phyloP scores from a whole-genome alignment of 2,113 vertebrate species.

The Clarias gariepinus region DNA sequence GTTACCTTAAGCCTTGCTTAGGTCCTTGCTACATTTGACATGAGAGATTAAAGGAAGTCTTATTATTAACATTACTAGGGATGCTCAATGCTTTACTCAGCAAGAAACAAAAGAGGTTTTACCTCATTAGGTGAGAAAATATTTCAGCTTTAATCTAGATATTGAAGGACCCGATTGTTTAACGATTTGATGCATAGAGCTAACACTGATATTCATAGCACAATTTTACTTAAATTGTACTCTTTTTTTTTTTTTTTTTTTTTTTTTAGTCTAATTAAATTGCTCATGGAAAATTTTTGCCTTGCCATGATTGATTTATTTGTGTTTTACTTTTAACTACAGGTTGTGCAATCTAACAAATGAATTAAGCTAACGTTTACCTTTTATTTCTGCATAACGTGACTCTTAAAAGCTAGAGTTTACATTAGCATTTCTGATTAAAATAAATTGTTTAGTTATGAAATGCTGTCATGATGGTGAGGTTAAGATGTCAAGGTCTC shows the following conservation, averaged over 20 bases:
- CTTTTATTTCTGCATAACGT: not conserved
- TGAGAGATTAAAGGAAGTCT: not conserved
- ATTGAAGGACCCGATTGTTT: not conserved
- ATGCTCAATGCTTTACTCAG: not conserved
- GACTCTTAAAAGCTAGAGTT: not conserved
- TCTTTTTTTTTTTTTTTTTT: not conserved
- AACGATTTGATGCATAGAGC: not conserved
- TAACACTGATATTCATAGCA: not conserved
- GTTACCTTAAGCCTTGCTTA: not conserved
- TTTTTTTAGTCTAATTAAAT: not conserved
- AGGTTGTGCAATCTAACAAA: not conserved
- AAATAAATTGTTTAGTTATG: not conserved
- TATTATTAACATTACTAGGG: not conserved
- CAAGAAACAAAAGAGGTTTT: not conserved
- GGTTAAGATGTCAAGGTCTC: constrained; percentile 7
- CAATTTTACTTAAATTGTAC: not conserved
- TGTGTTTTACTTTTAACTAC: constrained; percentile 6
- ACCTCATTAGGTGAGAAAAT: not conserved
- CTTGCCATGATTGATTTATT: not conserved
- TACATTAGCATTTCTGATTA: constrained; percentile 13
- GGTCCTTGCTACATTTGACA: not conserved
- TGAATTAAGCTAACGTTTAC: not conserved
- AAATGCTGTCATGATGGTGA: not conserved
- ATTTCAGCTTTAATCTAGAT: not conserved
- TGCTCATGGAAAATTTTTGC: constrained; percentile 6